Conservation (phyloP, 2,797 vertebrate genomes). For the Danio tinwini region DNA sequence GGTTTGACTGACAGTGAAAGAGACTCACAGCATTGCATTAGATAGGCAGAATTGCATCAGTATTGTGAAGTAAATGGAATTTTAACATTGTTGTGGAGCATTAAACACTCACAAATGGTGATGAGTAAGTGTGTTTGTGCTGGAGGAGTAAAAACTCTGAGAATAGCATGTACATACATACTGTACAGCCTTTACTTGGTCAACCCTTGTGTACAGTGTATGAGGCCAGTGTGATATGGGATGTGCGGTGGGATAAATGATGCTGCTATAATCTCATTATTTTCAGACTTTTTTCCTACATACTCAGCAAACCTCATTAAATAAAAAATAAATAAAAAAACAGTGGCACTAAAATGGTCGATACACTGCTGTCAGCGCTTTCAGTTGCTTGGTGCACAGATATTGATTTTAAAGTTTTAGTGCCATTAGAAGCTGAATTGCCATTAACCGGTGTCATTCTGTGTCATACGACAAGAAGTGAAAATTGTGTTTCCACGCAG, state of each 20-base stretch:
- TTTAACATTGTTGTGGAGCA: neutral
- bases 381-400: slow-evolving; percentile 36
- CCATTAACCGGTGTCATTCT: slow-evolving; percentile 37
- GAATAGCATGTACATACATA: neutral
- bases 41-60: slow-evolving; percentile 43
- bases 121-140: neutral
- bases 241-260: slow-evolving; percentile 19
- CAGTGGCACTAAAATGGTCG: slow-evolving; percentile 12
- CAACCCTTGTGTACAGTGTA: neutral
- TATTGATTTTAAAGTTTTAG: slow-evolving; percentile 51
- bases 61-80: slow-evolving; percentile 22
- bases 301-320: slow-evolving; percentile 28
- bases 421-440: slow-evolving; percentile 41
- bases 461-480: slow-evolving; percentile 23
- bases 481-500: slow-evolving; percentile 19
- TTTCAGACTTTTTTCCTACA: slow-evolving; percentile 8
- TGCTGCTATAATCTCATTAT: slow-evolving; percentile 44
- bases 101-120: neutral
- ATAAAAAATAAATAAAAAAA: slow-evolving; percentile 36
- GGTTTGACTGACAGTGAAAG: slow-evolving; percentile 5
- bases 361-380: slow-evolving; percentile 27
- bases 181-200: neutral
- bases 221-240: slow-evolving; percentile 1
- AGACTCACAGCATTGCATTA: slow-evolving; percentile 24
- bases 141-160: neutral